Evolutionary conservation across 2,113 vertebrate genomes (phyloP).

Genomic region (Psettodes erumei): DNA sequence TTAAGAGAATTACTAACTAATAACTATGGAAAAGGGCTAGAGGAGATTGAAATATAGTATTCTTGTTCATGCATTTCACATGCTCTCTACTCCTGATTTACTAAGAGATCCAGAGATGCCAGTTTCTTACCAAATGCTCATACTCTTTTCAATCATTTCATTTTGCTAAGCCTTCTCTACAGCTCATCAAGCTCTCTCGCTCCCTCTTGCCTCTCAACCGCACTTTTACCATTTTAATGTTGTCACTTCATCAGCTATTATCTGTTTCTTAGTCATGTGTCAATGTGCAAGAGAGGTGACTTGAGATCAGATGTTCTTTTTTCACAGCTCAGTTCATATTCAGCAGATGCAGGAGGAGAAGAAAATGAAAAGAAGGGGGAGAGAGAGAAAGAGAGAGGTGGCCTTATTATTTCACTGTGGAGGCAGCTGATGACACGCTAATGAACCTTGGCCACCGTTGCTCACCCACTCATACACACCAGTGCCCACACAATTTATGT

Average conservation of each 20-base stretch:
- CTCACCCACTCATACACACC: constrained; percentile 71
- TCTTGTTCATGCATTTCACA: constrained; percentile 31
- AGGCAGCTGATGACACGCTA: constrained; percentile 83
- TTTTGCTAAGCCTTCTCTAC: constrained; percentile 11
- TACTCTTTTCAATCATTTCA: constrained; percentile 3
- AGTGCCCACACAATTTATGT: constrained; percentile 63
- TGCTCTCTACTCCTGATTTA: not conserved
- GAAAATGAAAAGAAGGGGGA: constrained; percentile 32
- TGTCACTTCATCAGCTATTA: constrained; percentile 69
- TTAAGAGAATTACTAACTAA: constrained; percentile 36
- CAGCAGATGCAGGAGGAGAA: constrained; percentile 32
- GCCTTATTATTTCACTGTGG: constrained; percentile 80
- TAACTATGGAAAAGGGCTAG: constrained; percentile 61
- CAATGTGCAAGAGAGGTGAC: constrained; percentile 60
- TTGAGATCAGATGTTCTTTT: constrained; percentile 62
- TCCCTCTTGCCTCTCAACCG: constrained; percentile 27
- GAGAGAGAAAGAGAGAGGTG: constrained; percentile 48
- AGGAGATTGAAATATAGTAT: constrained; percentile 62
- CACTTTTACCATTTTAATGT: constrained; percentile 60
- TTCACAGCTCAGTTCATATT: constrained; percentile 61
- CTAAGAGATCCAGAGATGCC: constrained; percentile 9
- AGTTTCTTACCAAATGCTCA: constrained; percentile 35
- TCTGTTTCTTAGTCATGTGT: constrained; percentile 61
- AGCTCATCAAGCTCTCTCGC: constrained; percentile 42
- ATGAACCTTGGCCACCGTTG: constrained; percentile 81